Base-by-base conservation (phyloP, 2,888 invertebrate species). In the Apocheima hispidaria region DNA sequence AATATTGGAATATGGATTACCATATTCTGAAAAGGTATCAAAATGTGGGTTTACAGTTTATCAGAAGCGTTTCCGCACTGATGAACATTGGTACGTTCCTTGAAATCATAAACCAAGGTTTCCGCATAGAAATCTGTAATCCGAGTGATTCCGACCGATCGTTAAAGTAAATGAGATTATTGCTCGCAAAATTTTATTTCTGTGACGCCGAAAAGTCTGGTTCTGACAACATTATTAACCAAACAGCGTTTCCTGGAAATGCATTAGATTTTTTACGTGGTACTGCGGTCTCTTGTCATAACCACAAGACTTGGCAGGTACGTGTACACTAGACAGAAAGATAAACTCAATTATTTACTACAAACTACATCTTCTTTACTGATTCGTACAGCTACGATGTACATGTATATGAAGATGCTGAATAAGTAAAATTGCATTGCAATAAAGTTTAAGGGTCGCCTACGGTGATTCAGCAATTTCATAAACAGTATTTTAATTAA, bases 41-140 rank as follows among this genome's bases (percentile, higher is more conserved):
- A 46, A 18, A 66, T 65, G 16, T 68, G 52, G 68, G 70, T 70
- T 91, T 88, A 91, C 84, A 60, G 85, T 72, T 87, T 86, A 83
- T 81, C 74, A 82, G 88, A 90, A 90, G 65, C 77, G 67, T 64
- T 71, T 68, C 71, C 69, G 70, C 64, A 70, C 66, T 71, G 33
- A 71, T 74, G 74, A 69, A 66, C 61, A 43, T 49, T 46, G 57
- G 63, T 65, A 66, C 66, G 69, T 83, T 86, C 83, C 65, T 55
- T 72, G 82, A 81, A 87, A 72, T 72, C 72, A 77, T 87, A 83
- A 85, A 84, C 59, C 65, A 66, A 58, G 64, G 77, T 77, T 80
- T 83, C 82, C 80, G 75, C 58, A 71, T 35, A 59, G 57, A 63
- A 71, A 69, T 66, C 71, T 68, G 69, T 67, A 69, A 70, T 69